Conservation (phyloP, 23 tunicate species). For the Trididemnum miniatum region DNA sequence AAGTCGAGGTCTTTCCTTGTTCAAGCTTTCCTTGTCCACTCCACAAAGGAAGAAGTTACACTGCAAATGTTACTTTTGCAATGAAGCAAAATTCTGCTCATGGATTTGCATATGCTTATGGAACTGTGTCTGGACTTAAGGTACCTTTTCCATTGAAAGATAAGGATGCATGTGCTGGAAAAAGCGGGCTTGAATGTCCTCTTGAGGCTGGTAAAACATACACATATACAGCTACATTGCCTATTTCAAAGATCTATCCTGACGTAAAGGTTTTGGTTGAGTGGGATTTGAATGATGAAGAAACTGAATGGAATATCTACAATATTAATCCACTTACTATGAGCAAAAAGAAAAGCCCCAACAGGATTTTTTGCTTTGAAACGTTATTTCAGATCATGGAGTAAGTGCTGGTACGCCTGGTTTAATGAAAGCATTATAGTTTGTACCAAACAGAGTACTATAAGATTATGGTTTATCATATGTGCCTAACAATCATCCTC, state of each 20-base stretch:
- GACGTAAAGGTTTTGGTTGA: background rate
- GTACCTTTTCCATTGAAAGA: background rate
- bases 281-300: background rate
- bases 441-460: too few species aligned
- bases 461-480: too few species aligned
- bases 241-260: background rate
- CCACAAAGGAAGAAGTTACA: background rate
- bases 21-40: background rate
- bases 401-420: too few species aligned
- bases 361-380: too few species aligned
- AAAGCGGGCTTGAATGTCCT: background rate
- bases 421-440: too few species aligned
- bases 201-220: background rate
- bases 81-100: background rate
- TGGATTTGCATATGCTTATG: background rate
- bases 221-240: background rate
- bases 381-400: too few species aligned
- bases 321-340: too few species aligned
- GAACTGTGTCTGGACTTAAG: background rate
- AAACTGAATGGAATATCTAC: too few species aligned
- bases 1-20: background rate
- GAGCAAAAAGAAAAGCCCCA: too few species aligned
- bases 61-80: background rate
- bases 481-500: too few species aligned
- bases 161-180: background rate